Base-by-base conservation (phyloP, 2,797 vertebrate species). In the Bradypodion ventrale region DNA sequence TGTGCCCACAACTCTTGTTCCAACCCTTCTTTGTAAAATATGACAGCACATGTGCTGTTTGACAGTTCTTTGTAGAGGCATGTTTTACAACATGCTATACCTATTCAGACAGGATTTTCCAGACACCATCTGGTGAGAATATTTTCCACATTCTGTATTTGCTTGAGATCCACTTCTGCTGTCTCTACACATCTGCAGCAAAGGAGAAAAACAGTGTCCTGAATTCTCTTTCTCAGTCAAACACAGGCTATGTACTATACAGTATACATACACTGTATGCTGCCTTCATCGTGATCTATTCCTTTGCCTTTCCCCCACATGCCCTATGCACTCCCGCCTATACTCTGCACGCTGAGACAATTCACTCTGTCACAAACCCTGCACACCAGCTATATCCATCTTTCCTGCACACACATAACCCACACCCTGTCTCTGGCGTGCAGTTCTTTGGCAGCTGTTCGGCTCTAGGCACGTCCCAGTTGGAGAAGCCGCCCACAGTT, bases 391-490 rank as follows among this genome's bases (percentile, higher is more conserved):
- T 62, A 77, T 65, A 85, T 63, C 73, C 78, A 63, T 42, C 65
- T 79, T 85, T 66, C 81, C n/a, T 62, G 8, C 52, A 56, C 79
- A 85, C 56, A 76, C 65, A n/a, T n/a, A n/a, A 81, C 66, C 76
- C 78, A 85, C 84, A 77, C 79, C 79, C 79, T 85, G 84, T 85
- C 74, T 85, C 84, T 85, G 79, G 84, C 56, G 73, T 82, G 73
- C 56, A 35, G 79, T 82, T 77, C 79, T 75, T 85, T 81, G 84
- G 84, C 84, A 85, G 79, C 79, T 85, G 79, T 85, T 82, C 73
- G 70, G 73, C 73, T 85, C 56, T 70, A 85, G 44, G 74, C 84
- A 85, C 27, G 73, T 80, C 66, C 73, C 81, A 70, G 73, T 82
- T 77, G 74, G 79, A 82, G 84, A 82, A 85, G 65, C 79, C 85